phyloP scores from a whole-genome alignment of 53 echinoderm and acorn worm species.

The Stichopus horrens region DNA sequence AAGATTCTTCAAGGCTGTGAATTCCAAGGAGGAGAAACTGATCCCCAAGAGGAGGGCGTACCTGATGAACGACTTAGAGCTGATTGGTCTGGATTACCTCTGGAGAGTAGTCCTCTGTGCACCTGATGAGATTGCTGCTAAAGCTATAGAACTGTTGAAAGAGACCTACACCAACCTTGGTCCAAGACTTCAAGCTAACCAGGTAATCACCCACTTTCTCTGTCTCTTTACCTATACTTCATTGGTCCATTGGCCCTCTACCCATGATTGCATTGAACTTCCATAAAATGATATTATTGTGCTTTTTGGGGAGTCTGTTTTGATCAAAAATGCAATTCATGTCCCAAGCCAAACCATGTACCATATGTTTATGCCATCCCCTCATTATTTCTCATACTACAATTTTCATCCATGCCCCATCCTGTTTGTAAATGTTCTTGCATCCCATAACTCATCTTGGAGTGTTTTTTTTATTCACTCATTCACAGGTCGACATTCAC shows the following conservation, averaged over 20 bases:
- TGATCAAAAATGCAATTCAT: too few relatives aligned
- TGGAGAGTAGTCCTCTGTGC: constrained; percentile 93
- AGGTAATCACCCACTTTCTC: constrained; percentile 52
- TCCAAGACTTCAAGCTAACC: constrained; percentile 84
- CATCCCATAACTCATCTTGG: neutral
- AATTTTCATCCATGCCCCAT: too few relatives aligned
- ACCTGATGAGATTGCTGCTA: constrained; percentile 86
- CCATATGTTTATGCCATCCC: neutral
- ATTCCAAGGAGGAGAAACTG: constrained; percentile 93
- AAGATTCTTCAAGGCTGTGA: constrained; percentile 97
- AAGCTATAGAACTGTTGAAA: constrained; percentile 94
- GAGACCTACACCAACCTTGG: constrained; percentile 98
- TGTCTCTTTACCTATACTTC: too few relatives aligned
- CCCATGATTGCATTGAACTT: too few relatives aligned
- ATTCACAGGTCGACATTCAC: constrained; percentile 85
- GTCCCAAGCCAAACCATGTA: neutral
- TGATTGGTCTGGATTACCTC: constrained; percentile 95
- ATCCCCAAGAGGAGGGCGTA: constrained; percentile 92
- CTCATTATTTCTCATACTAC: neutral
- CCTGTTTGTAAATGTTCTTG: too few relatives aligned
- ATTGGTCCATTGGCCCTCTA: too few relatives aligned
- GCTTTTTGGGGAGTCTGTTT: too few relatives aligned
- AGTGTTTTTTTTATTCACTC: neutral
- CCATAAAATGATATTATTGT: too few relatives aligned
- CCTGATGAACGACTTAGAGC: constrained; percentile 95